Evolutionary conservation across 2,113 vertebrate species (phyloP).

Genomic region (Takifugu flavidus): DNA sequence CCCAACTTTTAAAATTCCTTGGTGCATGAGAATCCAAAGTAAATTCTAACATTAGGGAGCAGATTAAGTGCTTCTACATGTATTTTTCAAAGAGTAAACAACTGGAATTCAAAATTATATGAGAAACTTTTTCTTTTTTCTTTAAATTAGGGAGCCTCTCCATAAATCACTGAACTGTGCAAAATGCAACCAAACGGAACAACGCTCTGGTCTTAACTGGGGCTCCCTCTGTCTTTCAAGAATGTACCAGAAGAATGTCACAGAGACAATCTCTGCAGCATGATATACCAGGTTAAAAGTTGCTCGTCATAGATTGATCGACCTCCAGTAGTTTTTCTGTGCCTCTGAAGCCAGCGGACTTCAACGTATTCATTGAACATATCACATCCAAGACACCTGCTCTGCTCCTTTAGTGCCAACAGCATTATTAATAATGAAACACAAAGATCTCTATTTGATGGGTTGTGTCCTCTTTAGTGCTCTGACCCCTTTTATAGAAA

Average conservation of each 20-base stretch:
- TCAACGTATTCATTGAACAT: background rate
- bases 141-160: background rate
- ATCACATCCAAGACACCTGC: slow-evolving; percentile 8
- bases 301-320: too few species aligned
- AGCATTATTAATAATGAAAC: slow-evolving; percentile 61
- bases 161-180: background rate
- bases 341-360: background rate
- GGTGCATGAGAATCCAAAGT: background rate
- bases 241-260: too few species aligned
- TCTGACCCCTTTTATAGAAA: slow-evolving; percentile 51
- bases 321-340: background rate
- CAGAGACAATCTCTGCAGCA: too few species aligned
- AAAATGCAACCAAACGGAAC: background rate
- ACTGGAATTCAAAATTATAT: background rate
- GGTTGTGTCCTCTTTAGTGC: slow-evolving; percentile 21
- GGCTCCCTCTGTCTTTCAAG: too few species aligned
- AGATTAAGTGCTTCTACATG: slow-evolving; percentile 6
- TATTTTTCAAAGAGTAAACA: slow-evolving; percentile 7
- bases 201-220: too few species aligned
- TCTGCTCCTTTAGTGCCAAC: slow-evolving; percentile 3
- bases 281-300: too few species aligned
- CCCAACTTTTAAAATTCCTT: background rate
- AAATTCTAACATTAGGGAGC: background rate
- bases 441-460: slow-evolving; percentile 54
- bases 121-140: background rate